Conservation (phyloP, 2,797 vertebrate genomes). For the Echeneis naucrates region DNA sequence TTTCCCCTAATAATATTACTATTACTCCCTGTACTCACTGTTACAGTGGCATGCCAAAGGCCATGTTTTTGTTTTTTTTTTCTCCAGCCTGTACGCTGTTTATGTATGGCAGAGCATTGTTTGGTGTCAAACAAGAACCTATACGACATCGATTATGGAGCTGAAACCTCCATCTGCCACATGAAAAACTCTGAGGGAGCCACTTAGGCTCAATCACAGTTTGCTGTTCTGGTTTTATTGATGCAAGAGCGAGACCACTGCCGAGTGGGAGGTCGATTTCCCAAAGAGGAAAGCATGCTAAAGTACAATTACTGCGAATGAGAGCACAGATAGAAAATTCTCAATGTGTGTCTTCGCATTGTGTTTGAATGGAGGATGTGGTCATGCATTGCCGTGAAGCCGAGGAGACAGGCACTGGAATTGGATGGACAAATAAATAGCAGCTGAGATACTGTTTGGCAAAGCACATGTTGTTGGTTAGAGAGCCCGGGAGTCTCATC, state of each 20-base stretch:
- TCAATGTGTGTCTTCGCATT: not conserved
- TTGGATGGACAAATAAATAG: not conserved
- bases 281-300: slow-evolving; percentile 24
- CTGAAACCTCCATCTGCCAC: not conserved
- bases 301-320: slow-evolving; percentile 7
- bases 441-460: not conserved
- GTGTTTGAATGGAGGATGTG: slow-evolving; percentile 41
- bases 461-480: slow-evolving; percentile 25
- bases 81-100: slow-evolving; percentile 46
- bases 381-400: not conserved
- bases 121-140: slow-evolving; percentile 69
- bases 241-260: slow-evolving; percentile 7
- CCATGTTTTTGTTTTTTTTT: slow-evolving; percentile 40
- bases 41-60: slow-evolving; percentile 49
- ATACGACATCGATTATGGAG: slow-evolving; percentile 35
- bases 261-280: slow-evolving; percentile 50
- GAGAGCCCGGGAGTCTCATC: slow-evolving; percentile 1
- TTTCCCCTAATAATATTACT: slow-evolving; percentile 42
- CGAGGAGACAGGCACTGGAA: not conserved
- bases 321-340: slow-evolving; percentile 39
- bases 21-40: slow-evolving; percentile 8
- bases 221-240: slow-evolving; percentile 40
- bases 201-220: slow-evolving; percentile 33
- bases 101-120: slow-evolving; percentile 52
- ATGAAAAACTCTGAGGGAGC: slow-evolving; percentile 24